Base-by-base conservation (phyloP, 2,888 invertebrate species). In the Lasioglossum zephyrum region DNA sequence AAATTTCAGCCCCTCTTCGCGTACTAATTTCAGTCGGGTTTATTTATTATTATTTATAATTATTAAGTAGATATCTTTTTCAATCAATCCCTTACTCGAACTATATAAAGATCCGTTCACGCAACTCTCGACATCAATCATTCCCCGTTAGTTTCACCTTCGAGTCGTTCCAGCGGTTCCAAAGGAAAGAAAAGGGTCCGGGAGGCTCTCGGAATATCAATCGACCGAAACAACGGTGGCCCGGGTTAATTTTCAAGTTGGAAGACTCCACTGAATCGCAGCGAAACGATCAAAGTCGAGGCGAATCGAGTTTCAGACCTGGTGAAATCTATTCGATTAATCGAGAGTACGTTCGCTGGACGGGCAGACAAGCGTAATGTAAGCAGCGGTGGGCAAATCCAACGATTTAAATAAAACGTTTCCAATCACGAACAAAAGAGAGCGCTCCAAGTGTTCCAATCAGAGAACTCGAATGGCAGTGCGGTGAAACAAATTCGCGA, bases 311-410 rank as follows among this genome's bases (percentile, higher is more conserved):
- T 18, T 66, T 18, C 36, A 18, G 18, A 22, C 16, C 16, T 18
- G 66, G 9, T 36, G 66, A 36, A 66, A 36, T 47, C 31, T 49
- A 47, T 41, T 69, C 69, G 26, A 49, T 49, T 26, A 31, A n/a
- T 69, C 39, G 53, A 26, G 13, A 13, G 13, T 8, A 76, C 41
- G 85, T 80, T 87, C 87, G 85, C 60, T 60, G 77, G 63, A 82
- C 69, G 60, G 69, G 79, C 75, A 75, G 39, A 80, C 79, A 84
- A 72, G 74, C 69, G 36, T 69, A 69, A 69, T 69, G 69, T 69
- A 66, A 36, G 66, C 66, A 66, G 36, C 36, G 66, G 66, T 36
- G 66, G 66, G 66, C 66, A 22, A 36, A 31, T 66, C 31, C 66
- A 8, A 53, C 66, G 66, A 22, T 36, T 66, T 66, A 36, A 66